Evolutionary conservation across 2,797 vertebrate genomes (phyloP).

Genomic region (Chelon labrosus): DNA sequence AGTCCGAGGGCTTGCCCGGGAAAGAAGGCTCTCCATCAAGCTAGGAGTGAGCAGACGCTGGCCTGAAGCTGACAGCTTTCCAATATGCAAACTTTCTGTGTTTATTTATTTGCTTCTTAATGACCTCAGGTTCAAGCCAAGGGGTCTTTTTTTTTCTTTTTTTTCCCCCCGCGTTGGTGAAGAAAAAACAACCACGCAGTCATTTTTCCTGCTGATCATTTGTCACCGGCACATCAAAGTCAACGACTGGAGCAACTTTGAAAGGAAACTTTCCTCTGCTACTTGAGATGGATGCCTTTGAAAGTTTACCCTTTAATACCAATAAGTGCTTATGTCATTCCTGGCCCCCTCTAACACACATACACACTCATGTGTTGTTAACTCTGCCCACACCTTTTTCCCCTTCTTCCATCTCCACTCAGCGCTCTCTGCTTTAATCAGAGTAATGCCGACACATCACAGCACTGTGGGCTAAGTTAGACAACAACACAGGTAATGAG

Average conservation of each 20-base stretch:
- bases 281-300: constrained; percentile 78
- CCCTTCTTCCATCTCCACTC: constrained; percentile 20
- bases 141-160: constrained; percentile 47
- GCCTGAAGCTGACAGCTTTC: constrained; percentile 79
- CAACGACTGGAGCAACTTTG: constrained; percentile 61
- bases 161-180: not conserved
- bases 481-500: constrained; percentile 73
- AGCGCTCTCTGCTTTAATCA: constrained; percentile 74
- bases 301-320: constrained; percentile 83
- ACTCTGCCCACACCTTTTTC: constrained; percentile 53
- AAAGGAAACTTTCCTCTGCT: constrained; percentile 63
- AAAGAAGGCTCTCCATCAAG: constrained; percentile 84
- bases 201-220: constrained; percentile 74
- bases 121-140: constrained; percentile 73
- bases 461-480: constrained; percentile 58
- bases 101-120: constrained; percentile 84
- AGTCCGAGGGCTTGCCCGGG: constrained; percentile 63
- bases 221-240: constrained; percentile 76
- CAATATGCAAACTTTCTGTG: constrained; percentile 83
- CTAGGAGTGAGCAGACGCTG: constrained; percentile 70
- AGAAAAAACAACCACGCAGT: constrained; percentile 49
- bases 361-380: constrained; percentile 44
- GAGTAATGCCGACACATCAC: constrained; percentile 74
- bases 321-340: constrained; percentile 81
- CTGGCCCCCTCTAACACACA: constrained; percentile 22